phyloP scores from a whole-genome alignment of 2,888 invertebrate species.

The Anticlea derivata region DNA sequence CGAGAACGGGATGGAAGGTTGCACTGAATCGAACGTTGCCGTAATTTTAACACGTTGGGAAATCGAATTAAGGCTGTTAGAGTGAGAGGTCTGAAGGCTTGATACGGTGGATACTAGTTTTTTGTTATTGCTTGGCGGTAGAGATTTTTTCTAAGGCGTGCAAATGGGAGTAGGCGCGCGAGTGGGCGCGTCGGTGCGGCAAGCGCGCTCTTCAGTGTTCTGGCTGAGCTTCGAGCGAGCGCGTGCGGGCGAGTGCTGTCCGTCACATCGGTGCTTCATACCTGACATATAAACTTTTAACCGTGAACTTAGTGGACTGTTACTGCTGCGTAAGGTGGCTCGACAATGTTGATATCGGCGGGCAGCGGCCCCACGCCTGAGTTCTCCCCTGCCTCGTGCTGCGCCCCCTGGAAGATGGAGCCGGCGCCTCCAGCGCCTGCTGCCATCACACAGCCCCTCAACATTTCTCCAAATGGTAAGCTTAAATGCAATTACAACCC shows the following conservation, averaged over 20 bases:
- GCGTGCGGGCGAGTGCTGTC: conserved; percentile 71
- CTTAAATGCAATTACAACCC: conserved; percentile 3
- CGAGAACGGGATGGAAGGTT: conserved; percentile 77
- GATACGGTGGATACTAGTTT: conserved; percentile 72
- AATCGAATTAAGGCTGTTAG: conserved; percentile 82
- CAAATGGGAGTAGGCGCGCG: conserved; percentile 82
- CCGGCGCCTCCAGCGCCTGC: conserved; percentile 80
- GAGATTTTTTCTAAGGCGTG: conserved; percentile 82
- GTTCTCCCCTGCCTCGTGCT: conserved; percentile 83
- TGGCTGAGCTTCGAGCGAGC: conserved; percentile 82
- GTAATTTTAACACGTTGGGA: conserved; percentile 82
- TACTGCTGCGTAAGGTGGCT: conserved; percentile 54
- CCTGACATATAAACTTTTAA: conserved; percentile 39
- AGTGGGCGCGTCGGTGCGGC: conserved; percentile 80
- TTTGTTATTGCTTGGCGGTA: conserved; percentile 78
- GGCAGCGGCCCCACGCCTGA: conserved; percentile 84
- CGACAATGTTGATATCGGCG: conserved; percentile 87
- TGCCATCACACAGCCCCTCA: conserved; percentile 75
- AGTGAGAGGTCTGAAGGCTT: conserved; percentile 78
- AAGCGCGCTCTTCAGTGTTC: conserved; percentile 84
- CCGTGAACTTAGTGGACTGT: conserved; percentile 65
- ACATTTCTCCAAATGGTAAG: conserved; percentile 84
- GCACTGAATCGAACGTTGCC: conserved; percentile 72
- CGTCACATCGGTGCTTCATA: conserved; percentile 54
- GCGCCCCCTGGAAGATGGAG: conserved; percentile 87